Evolutionary conservation across 1,140 invertebrate species (phyloP).

Genomic region (Eumeta japonica): DNA sequence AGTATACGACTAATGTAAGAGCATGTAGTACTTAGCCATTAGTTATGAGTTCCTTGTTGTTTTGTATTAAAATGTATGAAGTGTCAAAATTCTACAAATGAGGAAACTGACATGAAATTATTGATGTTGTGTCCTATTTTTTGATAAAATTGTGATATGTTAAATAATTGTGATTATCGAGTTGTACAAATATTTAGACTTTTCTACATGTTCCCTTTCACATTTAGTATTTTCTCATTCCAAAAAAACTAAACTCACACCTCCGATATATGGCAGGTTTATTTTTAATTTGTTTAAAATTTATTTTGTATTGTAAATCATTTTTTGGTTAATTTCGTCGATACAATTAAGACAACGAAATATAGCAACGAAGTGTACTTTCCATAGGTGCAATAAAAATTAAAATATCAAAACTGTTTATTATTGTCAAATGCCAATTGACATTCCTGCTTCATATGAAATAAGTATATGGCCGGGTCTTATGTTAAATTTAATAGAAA

Average conservation of each 20-base stretch:
- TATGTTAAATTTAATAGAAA: too few relatives aligned
- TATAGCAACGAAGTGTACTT: conserved; percentile 50
- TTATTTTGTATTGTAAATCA: too few relatives aligned
- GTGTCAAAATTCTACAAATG: not conserved
- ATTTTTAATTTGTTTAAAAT: too few relatives aligned
- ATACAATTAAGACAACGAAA: conserved; percentile 33
- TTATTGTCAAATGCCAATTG: too few relatives aligned
- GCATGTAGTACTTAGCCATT: conserved; percentile 55
- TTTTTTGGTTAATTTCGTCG: too few relatives aligned
- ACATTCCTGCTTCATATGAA: too few relatives aligned
- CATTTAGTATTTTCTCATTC: too few relatives aligned
- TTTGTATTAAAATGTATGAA: conserved; percentile 11
- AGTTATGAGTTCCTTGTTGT: conserved; percentile 48
- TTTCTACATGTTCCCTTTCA: too few relatives aligned
- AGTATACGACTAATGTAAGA: conserved; percentile 55
- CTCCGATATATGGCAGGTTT: too few relatives aligned
- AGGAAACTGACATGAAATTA: not conserved
- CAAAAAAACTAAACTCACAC: too few relatives aligned
- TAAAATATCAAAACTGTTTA: conserved; percentile 31
- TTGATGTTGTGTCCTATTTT: not conserved
- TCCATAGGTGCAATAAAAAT: conserved; percentile 54
- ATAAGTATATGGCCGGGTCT: too few relatives aligned
- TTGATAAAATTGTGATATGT: conserved; percentile 2
- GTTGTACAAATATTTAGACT: conserved; percentile 14
- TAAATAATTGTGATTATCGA: conserved; percentile 16